phyloP scores from a whole-genome alignment of 1,140 invertebrate genomes.

The Drosophila dunni region DNA sequence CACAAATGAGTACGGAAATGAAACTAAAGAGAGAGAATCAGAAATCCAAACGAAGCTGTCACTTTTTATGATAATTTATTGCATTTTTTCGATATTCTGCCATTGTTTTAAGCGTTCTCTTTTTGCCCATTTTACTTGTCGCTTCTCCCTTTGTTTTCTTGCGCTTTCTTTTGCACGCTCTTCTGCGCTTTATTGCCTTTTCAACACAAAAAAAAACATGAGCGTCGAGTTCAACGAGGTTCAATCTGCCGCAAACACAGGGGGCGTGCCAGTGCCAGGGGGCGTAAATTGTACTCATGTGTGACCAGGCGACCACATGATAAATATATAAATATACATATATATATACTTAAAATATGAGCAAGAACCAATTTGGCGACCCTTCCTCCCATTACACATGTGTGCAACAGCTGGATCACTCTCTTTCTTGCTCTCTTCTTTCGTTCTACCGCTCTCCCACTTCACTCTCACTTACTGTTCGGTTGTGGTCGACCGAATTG shows the following conservation, averaged over 20 bases:
- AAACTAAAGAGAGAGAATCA: background rate
- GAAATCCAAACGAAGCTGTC: constrained; percentile 19
- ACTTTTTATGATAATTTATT: constrained; percentile 74
- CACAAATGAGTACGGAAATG: background rate
- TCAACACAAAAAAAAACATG: constrained; percentile 9
- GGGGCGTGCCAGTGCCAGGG: constrained; percentile 46
- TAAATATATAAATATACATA: constrained; percentile 18
- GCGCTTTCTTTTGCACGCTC: constrained; percentile 59
- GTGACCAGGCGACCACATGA: constrained; percentile 15
- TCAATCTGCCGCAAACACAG: constrained; percentile 43
- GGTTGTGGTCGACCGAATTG: background rate
- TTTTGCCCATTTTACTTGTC: constrained; percentile 1
- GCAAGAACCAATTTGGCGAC: constrained; percentile 63
- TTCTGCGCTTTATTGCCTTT: constrained; percentile 50
- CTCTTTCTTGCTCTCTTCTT: no score
- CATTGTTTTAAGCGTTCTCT: constrained; percentile 46
- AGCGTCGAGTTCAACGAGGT: constrained; percentile 61
- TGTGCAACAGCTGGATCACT: constrained; percentile 64
- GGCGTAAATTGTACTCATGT: constrained; percentile 7
- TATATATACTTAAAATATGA: constrained; percentile 37
- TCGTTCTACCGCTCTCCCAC: no score
- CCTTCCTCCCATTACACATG: constrained; percentile 50
- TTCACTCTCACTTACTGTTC: background rate
- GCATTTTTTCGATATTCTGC: constrained; percentile 61
- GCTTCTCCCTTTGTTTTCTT: constrained; percentile 56